Conservation (phyloP, 2,888 invertebrate genomes). For the Pachycephus smyrnensis region DNA sequence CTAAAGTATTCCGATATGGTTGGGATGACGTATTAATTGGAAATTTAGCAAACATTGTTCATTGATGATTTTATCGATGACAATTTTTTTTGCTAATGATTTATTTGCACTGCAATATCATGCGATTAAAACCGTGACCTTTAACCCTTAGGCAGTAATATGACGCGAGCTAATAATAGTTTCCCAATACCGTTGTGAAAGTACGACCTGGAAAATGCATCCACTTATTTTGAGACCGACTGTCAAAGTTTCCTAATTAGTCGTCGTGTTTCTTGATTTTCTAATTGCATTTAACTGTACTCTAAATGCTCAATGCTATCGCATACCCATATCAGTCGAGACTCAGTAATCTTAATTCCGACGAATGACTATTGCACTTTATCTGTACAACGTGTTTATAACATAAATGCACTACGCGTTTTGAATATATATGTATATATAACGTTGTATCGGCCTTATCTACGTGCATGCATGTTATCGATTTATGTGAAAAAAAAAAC, state of each 20-base stretch:
- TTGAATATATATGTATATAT: too few species aligned
- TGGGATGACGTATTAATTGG: not conserved
- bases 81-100: not conserved
- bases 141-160: not conserved
- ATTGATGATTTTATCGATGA: too few species aligned
- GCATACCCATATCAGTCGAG: not conserved
- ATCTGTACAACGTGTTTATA: not conserved
- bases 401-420: not conserved
- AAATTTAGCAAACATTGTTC: too few species aligned
- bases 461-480: too few species aligned
- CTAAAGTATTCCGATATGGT: not conserved
- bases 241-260: not conserved
- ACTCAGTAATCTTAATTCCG: not conserved
- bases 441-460: too few species aligned
- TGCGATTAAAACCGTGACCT: not conserved
- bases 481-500: too few species aligned
- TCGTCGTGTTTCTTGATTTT: not conserved
- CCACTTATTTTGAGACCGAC: not conserved
- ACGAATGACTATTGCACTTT: not conserved
- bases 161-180: not conserved
- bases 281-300: not conserved
- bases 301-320: not conserved
- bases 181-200: not conserved
- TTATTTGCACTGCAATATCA: not conserved
- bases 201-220: not conserved